phyloP scores from a whole-genome alignment of 2,113 vertebrate species.

The Chamaetylas fuelleborni region DNA sequence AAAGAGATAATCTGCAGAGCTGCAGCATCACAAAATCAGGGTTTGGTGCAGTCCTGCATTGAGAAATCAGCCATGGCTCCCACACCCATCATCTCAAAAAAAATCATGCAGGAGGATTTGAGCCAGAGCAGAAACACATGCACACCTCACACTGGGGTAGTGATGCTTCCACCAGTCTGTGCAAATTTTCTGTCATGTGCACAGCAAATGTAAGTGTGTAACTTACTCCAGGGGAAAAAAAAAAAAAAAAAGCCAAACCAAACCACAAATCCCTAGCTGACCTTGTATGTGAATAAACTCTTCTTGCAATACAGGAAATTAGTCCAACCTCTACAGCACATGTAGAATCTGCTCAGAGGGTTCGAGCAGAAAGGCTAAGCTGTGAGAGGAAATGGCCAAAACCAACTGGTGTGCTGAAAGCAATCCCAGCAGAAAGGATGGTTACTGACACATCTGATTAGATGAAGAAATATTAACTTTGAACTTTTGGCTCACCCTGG shows the following conservation, averaged over 20 bases:
- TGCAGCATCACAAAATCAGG: neutral
- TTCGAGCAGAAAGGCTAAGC: neutral
- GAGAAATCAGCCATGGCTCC: neutral
- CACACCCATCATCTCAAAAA: fast-evolving
- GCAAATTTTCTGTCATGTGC: neutral
- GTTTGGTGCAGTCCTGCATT: neutral
- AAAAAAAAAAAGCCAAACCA: neutral
- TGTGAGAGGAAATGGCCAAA: neutral
- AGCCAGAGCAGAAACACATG: neutral
- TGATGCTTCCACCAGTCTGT: too few species aligned
- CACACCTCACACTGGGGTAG: too few species aligned
- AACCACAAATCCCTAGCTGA: neutral
- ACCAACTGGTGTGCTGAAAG: neutral
- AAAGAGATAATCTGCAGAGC: neutral
- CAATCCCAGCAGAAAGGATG: neutral
- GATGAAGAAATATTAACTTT: neutral
- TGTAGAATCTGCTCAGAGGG: neutral
- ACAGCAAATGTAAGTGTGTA: neutral
- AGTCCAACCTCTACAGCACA: neutral
- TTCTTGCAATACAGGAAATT: neutral
- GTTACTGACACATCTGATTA: neutral
- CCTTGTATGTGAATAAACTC: neutral
- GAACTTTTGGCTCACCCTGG: neutral
- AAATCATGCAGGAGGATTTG: fast-evolving
- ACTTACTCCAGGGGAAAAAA: neutral